Percentiles rank a stretch among this genome's conserved stretches.
These are phyloP conservation scores for Sminthurides aquaticus DNA, from an alignment of 2,888 invertebrate genomes.

Conservation along the genomic window DNA sequence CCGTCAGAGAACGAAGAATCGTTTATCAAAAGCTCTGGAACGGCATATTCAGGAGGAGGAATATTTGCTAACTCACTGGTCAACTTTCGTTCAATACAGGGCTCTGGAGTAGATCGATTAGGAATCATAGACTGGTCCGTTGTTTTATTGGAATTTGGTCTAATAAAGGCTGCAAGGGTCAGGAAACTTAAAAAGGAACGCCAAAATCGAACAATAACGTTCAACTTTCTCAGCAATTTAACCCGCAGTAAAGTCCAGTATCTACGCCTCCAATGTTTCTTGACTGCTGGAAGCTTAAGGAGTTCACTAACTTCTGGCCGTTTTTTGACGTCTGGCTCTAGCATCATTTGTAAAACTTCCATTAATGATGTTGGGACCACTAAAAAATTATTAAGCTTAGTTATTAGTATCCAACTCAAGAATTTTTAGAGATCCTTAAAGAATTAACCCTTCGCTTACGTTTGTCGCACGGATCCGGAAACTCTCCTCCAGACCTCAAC, in stretches of 20 bases:
- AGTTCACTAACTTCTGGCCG: slow-evolving; percentile 54
- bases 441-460: slow-evolving; percentile 44
- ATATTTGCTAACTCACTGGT: not conserved
- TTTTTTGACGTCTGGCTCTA: slow-evolving; percentile 51
- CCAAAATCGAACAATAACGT: slow-evolving; percentile 20
- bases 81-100: slow-evolving; percentile 11
- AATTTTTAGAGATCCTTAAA: not conserved
- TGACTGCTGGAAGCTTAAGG: slow-evolving; percentile 48
- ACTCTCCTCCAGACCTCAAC: slow-evolving; percentile 52
- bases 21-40: slow-evolving; percentile 35
- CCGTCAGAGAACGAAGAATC: slow-evolving; percentile 41
- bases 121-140: slow-evolving; percentile 10
- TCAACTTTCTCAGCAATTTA: slow-evolving; percentile 26
- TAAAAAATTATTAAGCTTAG: slow-evolving; percentile 36
- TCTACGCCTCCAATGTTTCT: slow-evolving; percentile 36
- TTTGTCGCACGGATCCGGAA: slow-evolving; percentile 51
- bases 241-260: slow-evolving; percentile 30
- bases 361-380: slow-evolving; percentile 52
- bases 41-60: slow-evolving; percentile 4
- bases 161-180: slow-evolving; percentile 23
- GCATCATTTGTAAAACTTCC: slow-evolving; percentile 54
- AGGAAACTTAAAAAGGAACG: slow-evolving; percentile 30
- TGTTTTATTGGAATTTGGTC: slow-evolving; percentile 15
- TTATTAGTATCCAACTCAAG: slow-evolving; percentile 20
- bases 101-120: slow-evolving; percentile 34